Evolutionary conservation across 2,888 invertebrate genomes (phyloP).

Genomic region (Gisinianus flammeolus): DNA sequence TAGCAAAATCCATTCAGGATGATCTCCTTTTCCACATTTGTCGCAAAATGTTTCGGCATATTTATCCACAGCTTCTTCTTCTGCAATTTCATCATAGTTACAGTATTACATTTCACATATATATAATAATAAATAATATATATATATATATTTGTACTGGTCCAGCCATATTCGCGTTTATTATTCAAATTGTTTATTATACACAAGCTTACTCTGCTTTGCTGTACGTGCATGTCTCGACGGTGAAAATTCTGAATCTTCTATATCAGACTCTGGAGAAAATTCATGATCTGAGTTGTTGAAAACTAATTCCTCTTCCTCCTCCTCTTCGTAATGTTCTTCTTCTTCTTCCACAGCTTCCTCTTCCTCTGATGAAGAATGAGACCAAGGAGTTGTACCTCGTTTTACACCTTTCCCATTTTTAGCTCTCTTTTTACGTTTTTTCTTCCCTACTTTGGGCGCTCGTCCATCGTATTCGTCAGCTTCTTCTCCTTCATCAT

Average conservation of each 20-base stretch:
- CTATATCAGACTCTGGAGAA: constrained; percentile 86
- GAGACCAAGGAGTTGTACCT: constrained; percentile 47
- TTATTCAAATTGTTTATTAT: not conserved
- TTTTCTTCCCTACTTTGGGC: constrained; percentile 26
- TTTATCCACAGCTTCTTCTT: constrained; percentile 62
- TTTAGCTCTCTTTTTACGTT: constrained; percentile 25
- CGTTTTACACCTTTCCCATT: constrained; percentile 41
- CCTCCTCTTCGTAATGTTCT: constrained; percentile 63
- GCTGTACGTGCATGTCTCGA: constrained; percentile 83
- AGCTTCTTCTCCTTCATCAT: constrained; percentile 62
- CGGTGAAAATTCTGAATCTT: constrained; percentile 73
- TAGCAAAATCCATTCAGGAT: constrained; percentile 95
- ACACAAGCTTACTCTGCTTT: constrained; percentile 69
- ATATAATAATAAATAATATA: constrained; percentile 4
- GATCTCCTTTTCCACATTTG: constrained; percentile 87
- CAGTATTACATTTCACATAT: not conserved
- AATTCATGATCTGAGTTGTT: constrained; percentile 87
- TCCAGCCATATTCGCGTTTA: not conserved
- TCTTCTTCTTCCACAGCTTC: constrained; percentile 65
- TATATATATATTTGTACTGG: not conserved
- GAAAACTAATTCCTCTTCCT: constrained; percentile 64
- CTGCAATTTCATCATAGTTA: constrained; percentile 41
- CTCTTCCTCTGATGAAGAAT: constrained; percentile 51
- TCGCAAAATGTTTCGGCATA: constrained; percentile 78
- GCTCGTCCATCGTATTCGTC: constrained; percentile 40